phyloP scores from a whole-genome alignment of 2,888 invertebrate genomes.

The Euplagia quadripunctaria region DNA sequence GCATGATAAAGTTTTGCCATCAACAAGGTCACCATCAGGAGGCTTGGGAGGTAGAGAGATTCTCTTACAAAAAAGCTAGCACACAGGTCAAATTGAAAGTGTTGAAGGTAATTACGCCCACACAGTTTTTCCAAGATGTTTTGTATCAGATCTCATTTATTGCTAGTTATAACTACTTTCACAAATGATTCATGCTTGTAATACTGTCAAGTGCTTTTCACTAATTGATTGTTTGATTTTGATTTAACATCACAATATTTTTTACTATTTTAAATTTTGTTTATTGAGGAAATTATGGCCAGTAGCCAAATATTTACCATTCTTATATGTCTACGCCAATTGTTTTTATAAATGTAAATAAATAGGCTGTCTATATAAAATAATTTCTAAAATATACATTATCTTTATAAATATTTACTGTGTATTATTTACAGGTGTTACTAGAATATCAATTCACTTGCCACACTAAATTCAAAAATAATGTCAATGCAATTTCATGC shows the following conservation, averaged over 20 bases:
- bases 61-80: slow-evolving; percentile 97
- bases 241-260: slow-evolving; percentile 15
- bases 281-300: slow-evolving; percentile 38
- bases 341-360: slow-evolving; percentile 26
- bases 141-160: slow-evolving; percentile 44
- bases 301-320: slow-evolving; percentile 41
- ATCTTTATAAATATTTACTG: neutral
- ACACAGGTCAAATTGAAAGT: slow-evolving; percentile 95
- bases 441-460: slow-evolving; percentile 98
- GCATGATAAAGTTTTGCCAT: slow-evolving; percentile 96
- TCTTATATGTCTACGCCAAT: slow-evolving; percentile 34
- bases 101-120: slow-evolving; percentile 91
- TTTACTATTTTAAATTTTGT: slow-evolving; percentile 30
- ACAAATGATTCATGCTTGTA: slow-evolving; percentile 47
- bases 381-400: neutral
- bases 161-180: slow-evolving; percentile 41
- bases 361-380: neutral
- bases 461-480: slow-evolving; percentile 96
- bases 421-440: slow-evolving; percentile 89
- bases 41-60: slow-evolving; percentile 98
- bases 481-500: slow-evolving; percentile 92
- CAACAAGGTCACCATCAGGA: slow-evolving; percentile 94
- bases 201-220: slow-evolving; percentile 32
- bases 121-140: slow-evolving; percentile 47
- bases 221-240: slow-evolving; percentile 24